Base-by-base conservation (phyloP, 2,888 invertebrate species). In the Cremastinae sp. region DNA sequence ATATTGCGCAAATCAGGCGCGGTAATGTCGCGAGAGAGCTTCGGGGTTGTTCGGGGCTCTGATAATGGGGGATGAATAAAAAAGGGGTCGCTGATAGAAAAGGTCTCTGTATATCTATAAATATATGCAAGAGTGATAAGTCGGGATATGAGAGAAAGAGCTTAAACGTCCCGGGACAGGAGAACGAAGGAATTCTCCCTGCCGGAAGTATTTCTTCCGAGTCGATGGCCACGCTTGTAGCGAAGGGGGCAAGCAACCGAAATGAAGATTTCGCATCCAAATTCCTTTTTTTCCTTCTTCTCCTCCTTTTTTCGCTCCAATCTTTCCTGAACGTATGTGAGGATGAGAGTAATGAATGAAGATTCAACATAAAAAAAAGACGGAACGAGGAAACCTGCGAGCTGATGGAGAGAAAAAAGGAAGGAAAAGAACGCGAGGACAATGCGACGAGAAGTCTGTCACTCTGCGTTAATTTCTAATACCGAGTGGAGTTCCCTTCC, bases 171-270 rank as follows among this genome's bases (percentile, higher is more conserved):
- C 69, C 65, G 68, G 73, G 53, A 68, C 53, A 39, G 62, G 47
- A 59, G 58, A 64, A 58, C 58, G 62, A 53, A 64, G 51, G 28
- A 20, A 39, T 41, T 51, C 70, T 68, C 62, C 59, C 77, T 79
- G 81, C 88, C 88, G 89, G 89, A 89, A 89, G 88, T 89, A 88
- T 88, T 89, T 89, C 85, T 89, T 89, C 89, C 89, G 83, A 83
- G 83, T 80, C 87, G 87, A 81, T 88, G 88, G 78, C 71, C 83
- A 82, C 86, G 49, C 39, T 61, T 14, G 37, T 51, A 53, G 51
- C 58, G 75, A 58, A 69, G 70, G 58, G 69, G 73, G 73, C 64
- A 69, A 76, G 68, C 53, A 69, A 76, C 69, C 72, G 65, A 88
- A 88, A 88, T 88, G 87, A 88, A 88, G 84, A 88, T 88, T 88